Percentiles rank a stretch among this genome's conserved stretches.
Conservation (phyloP, 2,797 vertebrate species). For the Paramormyrops hopkinsi region DNA sequence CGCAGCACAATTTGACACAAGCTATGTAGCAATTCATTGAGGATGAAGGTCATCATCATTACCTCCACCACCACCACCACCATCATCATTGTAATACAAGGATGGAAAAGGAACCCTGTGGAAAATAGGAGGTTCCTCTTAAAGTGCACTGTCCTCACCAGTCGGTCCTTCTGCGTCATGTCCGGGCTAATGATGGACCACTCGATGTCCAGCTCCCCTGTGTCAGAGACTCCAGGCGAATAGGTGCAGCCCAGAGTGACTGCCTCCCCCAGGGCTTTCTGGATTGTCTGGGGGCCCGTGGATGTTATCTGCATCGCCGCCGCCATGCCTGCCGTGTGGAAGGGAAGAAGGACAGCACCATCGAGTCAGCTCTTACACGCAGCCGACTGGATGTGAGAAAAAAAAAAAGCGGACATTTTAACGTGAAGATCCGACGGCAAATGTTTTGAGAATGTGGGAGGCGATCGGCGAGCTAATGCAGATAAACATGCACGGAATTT, state of each 20-base stretch:
- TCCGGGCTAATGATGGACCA: constrained; percentile 79
- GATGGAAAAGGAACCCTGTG: background rate
- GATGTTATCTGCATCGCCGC: constrained; percentile 68
- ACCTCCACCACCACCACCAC: background rate
- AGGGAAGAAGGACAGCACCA: constrained; percentile 12
- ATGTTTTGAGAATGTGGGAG: background rate
- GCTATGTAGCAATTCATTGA: background rate
- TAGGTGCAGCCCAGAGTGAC: constrained; percentile 75
- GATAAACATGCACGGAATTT: background rate
- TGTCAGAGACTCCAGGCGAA: constrained; percentile 55
- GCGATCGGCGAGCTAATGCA: background rate
- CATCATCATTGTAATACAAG: background rate
- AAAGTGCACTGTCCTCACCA: constrained; percentile 58
- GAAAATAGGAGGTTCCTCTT: background rate
- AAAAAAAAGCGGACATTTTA: background rate
- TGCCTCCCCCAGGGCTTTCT: constrained; percentile 59
- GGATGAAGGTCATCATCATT: background rate
- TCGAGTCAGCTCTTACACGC: background rate
- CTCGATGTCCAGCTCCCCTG: constrained; percentile 77
- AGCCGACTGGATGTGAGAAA: background rate
- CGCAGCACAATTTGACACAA: background rate
- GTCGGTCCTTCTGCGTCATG: constrained; percentile 66
- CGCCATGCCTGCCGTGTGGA: constrained; percentile 32
- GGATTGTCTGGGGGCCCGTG: constrained; percentile 69
- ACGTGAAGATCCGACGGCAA: background rate